Evolutionary conservation across 2,113 vertebrate species (phyloP).

Genomic region (Rissa tridactyla): DNA sequence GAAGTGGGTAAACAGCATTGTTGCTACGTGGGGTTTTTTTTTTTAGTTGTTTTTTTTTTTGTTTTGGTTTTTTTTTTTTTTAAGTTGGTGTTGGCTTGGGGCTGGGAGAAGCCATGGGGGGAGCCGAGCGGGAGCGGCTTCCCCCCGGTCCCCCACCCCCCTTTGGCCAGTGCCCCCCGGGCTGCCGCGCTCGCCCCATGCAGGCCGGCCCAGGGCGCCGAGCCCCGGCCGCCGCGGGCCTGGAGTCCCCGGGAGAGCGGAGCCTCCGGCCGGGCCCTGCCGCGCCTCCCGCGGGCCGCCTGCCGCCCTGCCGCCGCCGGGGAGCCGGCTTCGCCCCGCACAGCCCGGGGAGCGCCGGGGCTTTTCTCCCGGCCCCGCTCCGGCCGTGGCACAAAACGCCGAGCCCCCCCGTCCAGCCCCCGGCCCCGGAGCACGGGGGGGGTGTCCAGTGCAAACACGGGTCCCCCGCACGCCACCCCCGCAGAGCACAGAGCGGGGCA

Average conservation of each 20-base stretch:
- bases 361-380: background rate
- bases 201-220: background rate
- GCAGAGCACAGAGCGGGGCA: background rate
- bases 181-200: background rate
- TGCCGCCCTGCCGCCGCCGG: background rate
- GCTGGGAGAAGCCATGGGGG: background rate
- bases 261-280: background rate
- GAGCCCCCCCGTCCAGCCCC: background rate
- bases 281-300: background rate
- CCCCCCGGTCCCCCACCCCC: background rate
- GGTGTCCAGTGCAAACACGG: background rate
- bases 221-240: no score
- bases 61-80: background rate
- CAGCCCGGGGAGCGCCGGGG: background rate
- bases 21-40: background rate
- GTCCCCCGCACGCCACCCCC: background rate
- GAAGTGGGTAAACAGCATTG: slow-evolving; percentile 75
- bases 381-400: background rate
- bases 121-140: background rate
- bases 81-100: background rate
- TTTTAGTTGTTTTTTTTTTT: no score
- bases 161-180: background rate
- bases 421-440: no score
- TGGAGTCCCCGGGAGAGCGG: no score
- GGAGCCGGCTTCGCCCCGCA: background rate